These are phyloP conservation scores for Mesoligia furuncula DNA, from an alignment of 2,888 invertebrate species.

Conservation along the genomic window DNA sequence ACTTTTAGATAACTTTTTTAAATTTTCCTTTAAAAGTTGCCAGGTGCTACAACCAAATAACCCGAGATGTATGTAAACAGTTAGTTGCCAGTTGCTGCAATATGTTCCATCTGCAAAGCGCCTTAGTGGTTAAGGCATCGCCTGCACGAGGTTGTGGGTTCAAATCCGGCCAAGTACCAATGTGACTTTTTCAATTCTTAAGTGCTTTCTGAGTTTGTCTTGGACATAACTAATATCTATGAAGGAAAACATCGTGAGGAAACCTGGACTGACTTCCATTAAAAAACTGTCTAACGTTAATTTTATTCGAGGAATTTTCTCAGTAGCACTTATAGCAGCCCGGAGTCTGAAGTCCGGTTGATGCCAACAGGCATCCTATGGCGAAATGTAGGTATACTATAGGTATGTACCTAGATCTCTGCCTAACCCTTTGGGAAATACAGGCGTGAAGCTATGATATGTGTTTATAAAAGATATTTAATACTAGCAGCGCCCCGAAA, in stretches of 20 bases:
- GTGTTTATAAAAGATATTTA: no score
- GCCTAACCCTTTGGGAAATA: background rate
- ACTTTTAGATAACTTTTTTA: no score
- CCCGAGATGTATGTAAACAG: no score
- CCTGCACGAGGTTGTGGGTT: background rate
- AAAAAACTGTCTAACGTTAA: background rate
- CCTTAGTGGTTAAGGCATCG: background rate
- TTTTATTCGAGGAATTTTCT: background rate
- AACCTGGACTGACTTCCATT: background rate
- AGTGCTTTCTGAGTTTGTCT: background rate
- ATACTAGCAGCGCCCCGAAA: no score
- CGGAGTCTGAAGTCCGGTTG: background rate
- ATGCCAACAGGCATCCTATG: no score
- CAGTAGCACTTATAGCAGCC: fast-evolving
- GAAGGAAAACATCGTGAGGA: background rate
- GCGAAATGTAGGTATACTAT: background rate
- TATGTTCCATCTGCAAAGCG: no score
- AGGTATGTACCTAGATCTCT: no score
- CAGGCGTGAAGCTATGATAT: background rate
- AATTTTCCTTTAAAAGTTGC: no score
- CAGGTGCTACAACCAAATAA: no score
- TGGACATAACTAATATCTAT: background rate
- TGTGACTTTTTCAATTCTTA: background rate
- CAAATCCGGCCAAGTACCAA: background rate
- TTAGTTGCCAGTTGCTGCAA: no score